Evolutionary conservation across 1,140 invertebrate species (phyloP).

Genomic region (Brachionus asplanchnoidis): DNA sequence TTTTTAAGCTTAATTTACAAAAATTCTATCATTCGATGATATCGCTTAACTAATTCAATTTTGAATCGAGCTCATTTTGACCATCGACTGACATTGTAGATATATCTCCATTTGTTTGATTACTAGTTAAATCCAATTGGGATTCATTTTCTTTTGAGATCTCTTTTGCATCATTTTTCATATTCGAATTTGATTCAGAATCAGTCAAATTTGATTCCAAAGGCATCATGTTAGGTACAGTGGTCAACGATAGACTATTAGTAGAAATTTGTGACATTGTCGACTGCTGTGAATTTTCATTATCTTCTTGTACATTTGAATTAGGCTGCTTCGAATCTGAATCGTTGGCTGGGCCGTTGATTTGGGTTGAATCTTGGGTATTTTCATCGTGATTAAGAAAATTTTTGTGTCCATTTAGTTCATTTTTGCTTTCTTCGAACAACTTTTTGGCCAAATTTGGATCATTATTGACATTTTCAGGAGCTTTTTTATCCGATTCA

Average conservation of each 20-base stretch:
- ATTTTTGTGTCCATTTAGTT: slow-evolving; percentile 5
- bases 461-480: background rate
- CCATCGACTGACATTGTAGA: slow-evolving; percentile 1
- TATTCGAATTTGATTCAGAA: background rate
- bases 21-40: background rate
- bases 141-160: background rate
- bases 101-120: background rate
- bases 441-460: background rate
- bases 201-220: background rate
- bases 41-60: background rate
- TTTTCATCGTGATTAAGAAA: slow-evolving; percentile 39
- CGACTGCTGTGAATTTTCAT: slow-evolving; percentile 38
- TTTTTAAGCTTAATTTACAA: background rate
- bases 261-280: slow-evolving; percentile 13
- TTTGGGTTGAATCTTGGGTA: slow-evolving; percentile 25
- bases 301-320: slow-evolving; percentile 3
- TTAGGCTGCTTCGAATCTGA: background rate
- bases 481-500: background rate
- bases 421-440: background rate
- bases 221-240: slow-evolving; percentile 18
- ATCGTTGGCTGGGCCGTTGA: background rate
- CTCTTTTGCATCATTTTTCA: background rate
- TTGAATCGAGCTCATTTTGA: background rate
- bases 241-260: slow-evolving; percentile 10
- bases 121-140: background rate